Evolutionary conservation across 2,113 vertebrate genomes (phyloP).

Genomic region (Tetrao urogallus): DNA sequence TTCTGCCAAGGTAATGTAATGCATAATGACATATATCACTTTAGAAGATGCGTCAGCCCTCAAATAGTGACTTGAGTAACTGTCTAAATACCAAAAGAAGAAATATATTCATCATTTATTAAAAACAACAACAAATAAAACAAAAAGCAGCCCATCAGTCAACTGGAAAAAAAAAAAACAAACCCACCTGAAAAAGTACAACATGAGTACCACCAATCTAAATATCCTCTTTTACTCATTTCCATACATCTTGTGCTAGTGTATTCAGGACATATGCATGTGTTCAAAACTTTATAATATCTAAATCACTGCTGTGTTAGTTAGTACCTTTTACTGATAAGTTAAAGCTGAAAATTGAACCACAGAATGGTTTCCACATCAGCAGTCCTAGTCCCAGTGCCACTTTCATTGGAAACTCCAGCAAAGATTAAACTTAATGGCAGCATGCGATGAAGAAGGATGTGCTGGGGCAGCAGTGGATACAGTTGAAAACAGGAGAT

Average conservation of each 20-base stretch:
- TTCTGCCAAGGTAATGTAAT: not conserved
- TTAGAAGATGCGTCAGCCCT: not conserved
- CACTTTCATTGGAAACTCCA: not conserved
- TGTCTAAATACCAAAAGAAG: not conserved
- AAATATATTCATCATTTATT: not conserved
- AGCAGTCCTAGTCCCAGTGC: not conserved
- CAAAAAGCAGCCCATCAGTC: not conserved
- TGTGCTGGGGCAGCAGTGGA: accelerated
- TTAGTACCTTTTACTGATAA: not conserved
- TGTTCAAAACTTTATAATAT: not conserved
- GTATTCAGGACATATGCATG: not conserved
- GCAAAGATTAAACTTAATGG: not conserved
- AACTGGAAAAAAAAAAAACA: not conserved
- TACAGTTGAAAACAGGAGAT: not conserved
- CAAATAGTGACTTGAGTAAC: not conserved
- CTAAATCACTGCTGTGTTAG: not conserved
- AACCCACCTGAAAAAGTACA: not conserved
- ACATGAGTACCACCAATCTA: not conserved
- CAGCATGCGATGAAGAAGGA: not conserved
- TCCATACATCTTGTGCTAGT: not conserved
- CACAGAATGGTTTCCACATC: not conserved
- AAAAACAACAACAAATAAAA: not conserved
- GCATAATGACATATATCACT: not conserved
- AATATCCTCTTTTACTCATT: not conserved
- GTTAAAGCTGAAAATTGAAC: not conserved